Base-by-base conservation (phyloP, 2,888 invertebrate genomes). In the Hirtodrosophila alboralis region DNA sequence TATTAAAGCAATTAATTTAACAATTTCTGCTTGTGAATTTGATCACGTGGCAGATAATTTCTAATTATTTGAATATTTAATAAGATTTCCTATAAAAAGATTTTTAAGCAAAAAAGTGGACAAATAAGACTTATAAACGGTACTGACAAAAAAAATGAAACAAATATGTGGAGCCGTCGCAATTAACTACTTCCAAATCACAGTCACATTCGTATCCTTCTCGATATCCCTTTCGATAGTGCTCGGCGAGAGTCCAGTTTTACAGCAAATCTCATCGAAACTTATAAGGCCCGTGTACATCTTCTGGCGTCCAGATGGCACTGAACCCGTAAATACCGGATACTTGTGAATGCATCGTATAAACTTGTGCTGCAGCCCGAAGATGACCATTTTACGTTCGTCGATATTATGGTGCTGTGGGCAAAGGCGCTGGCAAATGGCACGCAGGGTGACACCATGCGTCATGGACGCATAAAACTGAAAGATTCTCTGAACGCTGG, bases 251-350 rank as follows among this genome's bases (percentile, higher is more conserved):
- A 96, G 92, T 10, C 95, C 94, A 7, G 95, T 95, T 56, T 95
- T 93, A 87, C 97, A 96, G 90, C 98, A 97, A 80, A 98, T 97
- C 90, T 97, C 96, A 91, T 98, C 98, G 54, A 95, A 93, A 88
- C 95, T 96, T 65, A 95, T 94, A 0, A 92, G 91, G 0, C 98
- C 98, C 36, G 95, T 95, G 87, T 97, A 96, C 81, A 95, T 92
- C 44, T 93, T 92, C 31, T 93, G 92, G 28, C 94, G 90, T 9
- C 92, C 89, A 0, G 91, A 87, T 16, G 91, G 90, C 56, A 89
- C 88, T 1, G 90, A 89, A 0, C 91, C 91, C 1, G 92, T 92
- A 70, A 92, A 92, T 8, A 92, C 89, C 1, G 91, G 91, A 84
- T 92, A 91, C 90, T 92, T 91, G 71, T 92, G 92, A 14, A 93